Evolutionary conservation across 2,888 invertebrate species (phyloP), one percentile per base, ranked within the genome.

Genomic region (Zootermopsis nevadensis): DNA sequence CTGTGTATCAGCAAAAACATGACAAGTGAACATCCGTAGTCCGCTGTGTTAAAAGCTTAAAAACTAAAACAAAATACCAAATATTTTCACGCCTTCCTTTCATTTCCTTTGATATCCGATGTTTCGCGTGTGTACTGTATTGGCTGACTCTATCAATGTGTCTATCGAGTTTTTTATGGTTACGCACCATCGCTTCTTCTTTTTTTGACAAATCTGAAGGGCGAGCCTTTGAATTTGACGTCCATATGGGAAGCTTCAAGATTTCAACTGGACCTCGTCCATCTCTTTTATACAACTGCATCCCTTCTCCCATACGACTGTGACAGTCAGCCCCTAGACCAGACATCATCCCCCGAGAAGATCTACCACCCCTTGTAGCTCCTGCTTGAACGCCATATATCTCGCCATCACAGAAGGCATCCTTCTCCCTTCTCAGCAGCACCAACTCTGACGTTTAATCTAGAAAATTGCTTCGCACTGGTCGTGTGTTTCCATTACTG

Each of bases 401-500:
- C 83, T 84, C 83, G 53, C 80, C 82, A 84, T 84, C 84, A 81
- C 83, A 77, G 82, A 77, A 76, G 48, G 76, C 42, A 67, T 82
- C 84, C 80, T 42, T 38, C 66, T 80, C 53, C 60, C 83, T 53
- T 77, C 76, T 80, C 81, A 42, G 31, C 84, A 77, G 38, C 82
- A 74, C 74, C 69, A 77, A 80, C 83, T 77, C 83, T 91, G 92
- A 92, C 92, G 91, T 92, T 92, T 92, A 92, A 92, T 92, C 92
- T 92, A 92, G 91, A 91, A 92, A 92, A 92, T 92, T 92, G 92
- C 91, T 90, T 90, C 90, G 87, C 87, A 90, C 90, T 90, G 90
- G 90, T 91, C 92, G 91, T 92, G 91, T 91, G 90, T 92, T 91
- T 92, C 91, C 91, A 92, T 92, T 92, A 92, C 90, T 91, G 92